Evolutionary conservation across 2,797 vertebrate genomes (phyloP), one percentile per base, ranked within the genome.

Genomic region (Choloepus didactylus): DNA sequence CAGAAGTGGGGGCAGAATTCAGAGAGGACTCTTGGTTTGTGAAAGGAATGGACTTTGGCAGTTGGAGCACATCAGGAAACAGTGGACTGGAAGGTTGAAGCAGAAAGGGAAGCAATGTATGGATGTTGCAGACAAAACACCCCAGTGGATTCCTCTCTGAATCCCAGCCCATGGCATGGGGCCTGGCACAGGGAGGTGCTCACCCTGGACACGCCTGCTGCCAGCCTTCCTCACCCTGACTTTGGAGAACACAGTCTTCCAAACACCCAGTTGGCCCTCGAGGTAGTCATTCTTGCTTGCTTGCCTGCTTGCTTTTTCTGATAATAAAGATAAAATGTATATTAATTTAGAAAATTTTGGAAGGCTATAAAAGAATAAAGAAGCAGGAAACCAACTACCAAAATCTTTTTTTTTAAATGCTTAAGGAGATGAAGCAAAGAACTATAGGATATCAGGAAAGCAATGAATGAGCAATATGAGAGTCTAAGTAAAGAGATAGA

Each of bases 291-390:
- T 54, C 41, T 44, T 44, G 41, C 41, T 44, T 44, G 41, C 41
- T 44, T 54, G 5, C 25, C 44, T 44, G 12, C 21, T 89, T 38
- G 51, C 8, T 25, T 59, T 25, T 44, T n/a, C 27, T 82, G 69
- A 35, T 87, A 77, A 54, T 67, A 73, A 92, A 89, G 38, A 18
- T 76, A 94, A 18, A 19, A 66, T 86, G 9, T 51, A 70, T 72
- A 35, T 94, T 93, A 80, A 83, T 86, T 49, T 70, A 90, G 72
- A 93, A 86, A 86, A 25, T 67, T 85, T 86, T 56, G 31, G 9
- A 66, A 91, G 66, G 67, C 49, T 44, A 51, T 66, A 18, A 93
- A 91, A 91, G 4, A 56, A 7, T 77, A 54, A 93, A 95, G 59
- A 93, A 83, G 29, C 59, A 83, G 64, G n/a, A 89, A 91, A 91